Conservation (phyloP, 2,797 vertebrate genomes). For the Cuniculus paca region DNA sequence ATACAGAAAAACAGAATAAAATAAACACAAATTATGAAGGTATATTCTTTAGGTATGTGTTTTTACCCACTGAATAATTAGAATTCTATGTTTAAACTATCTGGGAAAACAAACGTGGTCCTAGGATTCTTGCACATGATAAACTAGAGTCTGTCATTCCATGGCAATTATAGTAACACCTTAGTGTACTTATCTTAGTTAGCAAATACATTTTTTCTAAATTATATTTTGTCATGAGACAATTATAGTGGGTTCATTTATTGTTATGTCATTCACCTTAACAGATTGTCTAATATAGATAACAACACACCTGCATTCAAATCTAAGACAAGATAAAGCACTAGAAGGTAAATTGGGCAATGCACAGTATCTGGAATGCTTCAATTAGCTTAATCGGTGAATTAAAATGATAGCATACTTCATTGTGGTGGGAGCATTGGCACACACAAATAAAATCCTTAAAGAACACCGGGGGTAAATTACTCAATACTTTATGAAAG, state of each 20-base stretch:
- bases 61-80: background rate
- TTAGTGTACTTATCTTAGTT: background rate
- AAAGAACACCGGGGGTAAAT: background rate
- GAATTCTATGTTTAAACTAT: background rate
- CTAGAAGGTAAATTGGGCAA: background rate
- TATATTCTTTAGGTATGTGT: background rate
- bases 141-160: background rate
- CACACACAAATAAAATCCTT: background rate
- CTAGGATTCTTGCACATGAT: background rate
- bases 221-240: slow-evolving; percentile 27
- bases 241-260: background rate
- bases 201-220: background rate
- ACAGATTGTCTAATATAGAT: background rate
- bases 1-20: slow-evolving; percentile 15
- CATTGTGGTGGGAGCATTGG: background rate
- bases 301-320: background rate
- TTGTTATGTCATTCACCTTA: background rate
- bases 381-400: background rate
- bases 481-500: background rate
- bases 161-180: background rate
- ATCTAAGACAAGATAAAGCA: background rate
- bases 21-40: background rate
- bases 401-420: background rate
- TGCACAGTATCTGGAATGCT: background rate
- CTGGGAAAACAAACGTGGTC: background rate